Evolutionary conservation across 2,888 invertebrate species (phyloP).

Genomic region (Unio pictorum): DNA sequence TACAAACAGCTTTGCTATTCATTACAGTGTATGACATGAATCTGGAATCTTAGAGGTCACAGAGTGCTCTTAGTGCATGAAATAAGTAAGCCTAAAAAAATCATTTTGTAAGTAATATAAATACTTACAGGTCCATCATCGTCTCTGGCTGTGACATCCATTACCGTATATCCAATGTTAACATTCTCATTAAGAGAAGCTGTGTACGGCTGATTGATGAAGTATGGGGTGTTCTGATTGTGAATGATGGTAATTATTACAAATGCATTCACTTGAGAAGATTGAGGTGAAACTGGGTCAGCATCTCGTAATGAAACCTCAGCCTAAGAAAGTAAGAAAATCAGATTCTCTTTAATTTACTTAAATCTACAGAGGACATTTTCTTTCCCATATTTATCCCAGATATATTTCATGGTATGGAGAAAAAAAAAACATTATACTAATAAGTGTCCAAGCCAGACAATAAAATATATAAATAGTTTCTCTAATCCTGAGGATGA

Average conservation of each 20-base stretch:
- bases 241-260: constrained; percentile 56
- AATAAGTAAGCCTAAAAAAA: too few species aligned
- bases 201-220: constrained; percentile 43
- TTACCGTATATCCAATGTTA: constrained; percentile 39
- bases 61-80: too few species aligned
- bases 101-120: not conserved
- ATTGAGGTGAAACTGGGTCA: constrained; percentile 24
- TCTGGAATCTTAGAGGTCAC: too few species aligned
- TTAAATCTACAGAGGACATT: too few species aligned
- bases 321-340: constrained; percentile 29
- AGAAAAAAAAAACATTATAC: too few species aligned
- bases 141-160: constrained; percentile 48
- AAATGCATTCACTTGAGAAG: constrained; percentile 37
- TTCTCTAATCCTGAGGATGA: too few species aligned
- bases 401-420: too few species aligned
- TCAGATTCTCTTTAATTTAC: not conserved
- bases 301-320: constrained; percentile 47
- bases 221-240: constrained; percentile 53
- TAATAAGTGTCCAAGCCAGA: too few species aligned
- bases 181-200: constrained; percentile 40
- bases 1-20: too few species aligned
- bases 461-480: too few species aligned
- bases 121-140: constrained; percentile 39
- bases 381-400: too few species aligned
- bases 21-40: too few species aligned